Conservation (phyloP, 64 coral and sea anemone genomes). For the Hydrozoanthus tunicans region DNA sequence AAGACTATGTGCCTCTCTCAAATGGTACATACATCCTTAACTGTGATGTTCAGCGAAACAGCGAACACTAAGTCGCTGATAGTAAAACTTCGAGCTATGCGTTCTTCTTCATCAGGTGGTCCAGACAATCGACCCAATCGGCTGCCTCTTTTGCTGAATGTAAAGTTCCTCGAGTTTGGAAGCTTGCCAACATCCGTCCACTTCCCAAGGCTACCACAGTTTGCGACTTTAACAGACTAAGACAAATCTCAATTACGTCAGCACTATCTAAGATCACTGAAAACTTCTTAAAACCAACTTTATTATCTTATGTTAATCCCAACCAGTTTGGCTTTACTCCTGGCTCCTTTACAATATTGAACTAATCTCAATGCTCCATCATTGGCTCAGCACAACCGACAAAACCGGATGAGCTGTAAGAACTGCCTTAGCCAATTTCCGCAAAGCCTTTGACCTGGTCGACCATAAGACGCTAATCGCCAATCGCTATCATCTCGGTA, state of each 20-base stretch:
- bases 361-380: not conserved
- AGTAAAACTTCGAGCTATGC: not conserved
- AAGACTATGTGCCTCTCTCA: slow-evolving; percentile 52
- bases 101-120: not conserved
- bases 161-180: not conserved
- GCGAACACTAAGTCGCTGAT: not conserved
- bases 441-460: not conserved
- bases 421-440: not conserved
- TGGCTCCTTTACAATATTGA: not conserved
- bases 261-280: slow-evolving; percentile 24
- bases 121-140: not conserved
- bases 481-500: not conserved
- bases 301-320: slow-evolving; percentile 5
- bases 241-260: slow-evolving; percentile 45
- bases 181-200: not conserved
- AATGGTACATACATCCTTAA: not conserved
- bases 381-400: not conserved
- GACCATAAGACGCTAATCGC: not conserved
- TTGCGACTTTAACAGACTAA: not conserved
- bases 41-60: not conserved
- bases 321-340: slow-evolving; percentile 38
- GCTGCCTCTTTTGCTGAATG: not conserved
- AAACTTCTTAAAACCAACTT: slow-evolving; percentile 16
- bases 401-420: not conserved
- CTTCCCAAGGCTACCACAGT: not conserved